Percentiles rank a stretch among this genome's conserved stretches.
Evolutionary conservation across 1,140 invertebrate species (phyloP).

Genomic region (Diachasmimorpha longicaudata): DNA sequence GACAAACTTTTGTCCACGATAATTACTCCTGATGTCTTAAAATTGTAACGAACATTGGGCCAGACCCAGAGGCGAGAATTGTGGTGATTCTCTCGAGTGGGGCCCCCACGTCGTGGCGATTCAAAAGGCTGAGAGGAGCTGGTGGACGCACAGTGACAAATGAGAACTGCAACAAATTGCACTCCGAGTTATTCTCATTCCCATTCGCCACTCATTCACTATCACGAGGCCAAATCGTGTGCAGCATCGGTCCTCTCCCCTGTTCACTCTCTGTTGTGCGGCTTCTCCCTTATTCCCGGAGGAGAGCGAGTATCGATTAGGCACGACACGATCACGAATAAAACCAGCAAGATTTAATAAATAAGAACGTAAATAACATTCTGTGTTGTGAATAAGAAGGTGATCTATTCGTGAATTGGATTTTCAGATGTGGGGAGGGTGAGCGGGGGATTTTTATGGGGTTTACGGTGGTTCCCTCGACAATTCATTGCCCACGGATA

Average conservation of each 20-base stretch:
- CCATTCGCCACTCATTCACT: slow-evolving; percentile 43
- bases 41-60: slow-evolving; percentile 9
- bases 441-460: background rate
- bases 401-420: background rate
- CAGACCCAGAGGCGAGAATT: background rate
- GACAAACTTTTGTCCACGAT: too few species aligned
- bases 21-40: slow-evolving; percentile 7
- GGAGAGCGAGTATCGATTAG: background rate
- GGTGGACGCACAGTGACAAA: slow-evolving; percentile 44
- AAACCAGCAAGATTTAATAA: background rate
- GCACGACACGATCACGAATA: background rate
- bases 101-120: slow-evolving; percentile 19
- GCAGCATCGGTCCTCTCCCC: background rate
- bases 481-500: background rate
- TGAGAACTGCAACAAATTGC: slow-evolving; percentile 51
- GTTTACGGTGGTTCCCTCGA: background rate
- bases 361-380: background rate
- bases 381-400: background rate
- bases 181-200: slow-evolving; percentile 43
- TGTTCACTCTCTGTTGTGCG: background rate
- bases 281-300: background rate
- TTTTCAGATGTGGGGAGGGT: background rate
- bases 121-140: slow-evolving; percentile 26
- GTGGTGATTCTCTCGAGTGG: background rate
- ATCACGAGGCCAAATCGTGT: slow-evolving; percentile 17